phyloP scores from a whole-genome alignment of 35 echinoderm and acorn worm species.

The Apostichopus parvimensis region DNA sequence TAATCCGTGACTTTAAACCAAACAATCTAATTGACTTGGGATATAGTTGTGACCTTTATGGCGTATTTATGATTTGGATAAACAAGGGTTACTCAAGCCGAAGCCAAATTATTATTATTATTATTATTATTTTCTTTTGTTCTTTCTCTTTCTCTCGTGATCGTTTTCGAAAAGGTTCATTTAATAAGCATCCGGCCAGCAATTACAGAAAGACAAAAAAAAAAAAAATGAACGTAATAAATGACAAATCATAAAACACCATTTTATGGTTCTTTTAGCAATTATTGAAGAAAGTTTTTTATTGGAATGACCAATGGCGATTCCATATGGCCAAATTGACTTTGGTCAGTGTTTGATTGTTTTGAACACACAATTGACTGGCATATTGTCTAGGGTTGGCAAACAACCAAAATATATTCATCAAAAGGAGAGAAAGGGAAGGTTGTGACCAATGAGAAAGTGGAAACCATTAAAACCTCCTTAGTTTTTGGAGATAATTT shows the following conservation, averaged over 20 bases:
- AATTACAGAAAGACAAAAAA: too few species aligned
- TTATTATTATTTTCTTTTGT: not conserved
- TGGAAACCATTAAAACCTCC: too few species aligned
- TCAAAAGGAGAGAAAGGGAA: too few species aligned
- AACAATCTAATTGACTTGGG: not conserved
- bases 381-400: too few species aligned
- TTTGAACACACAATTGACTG: not conserved
- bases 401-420: too few species aligned
- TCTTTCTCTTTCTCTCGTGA: not conserved
- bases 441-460: too few species aligned
- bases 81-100: not conserved
- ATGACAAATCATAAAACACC: not conserved
- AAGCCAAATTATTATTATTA: not conserved
- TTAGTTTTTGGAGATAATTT: too few species aligned
- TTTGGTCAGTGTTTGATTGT: not conserved
- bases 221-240: too few species aligned
- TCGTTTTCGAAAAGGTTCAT: too few species aligned
- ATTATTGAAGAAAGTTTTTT: not conserved
- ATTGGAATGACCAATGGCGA: not conserved
- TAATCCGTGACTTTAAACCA: too few species aligned
- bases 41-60: not conserved
- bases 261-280: not conserved
- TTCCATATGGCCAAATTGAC: not conserved
- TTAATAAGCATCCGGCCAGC: too few species aligned
- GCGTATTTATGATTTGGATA: not conserved